Evolutionary conservation across 2,888 invertebrate species (phyloP).

Genomic region (Metacarcinus magister): DNA sequence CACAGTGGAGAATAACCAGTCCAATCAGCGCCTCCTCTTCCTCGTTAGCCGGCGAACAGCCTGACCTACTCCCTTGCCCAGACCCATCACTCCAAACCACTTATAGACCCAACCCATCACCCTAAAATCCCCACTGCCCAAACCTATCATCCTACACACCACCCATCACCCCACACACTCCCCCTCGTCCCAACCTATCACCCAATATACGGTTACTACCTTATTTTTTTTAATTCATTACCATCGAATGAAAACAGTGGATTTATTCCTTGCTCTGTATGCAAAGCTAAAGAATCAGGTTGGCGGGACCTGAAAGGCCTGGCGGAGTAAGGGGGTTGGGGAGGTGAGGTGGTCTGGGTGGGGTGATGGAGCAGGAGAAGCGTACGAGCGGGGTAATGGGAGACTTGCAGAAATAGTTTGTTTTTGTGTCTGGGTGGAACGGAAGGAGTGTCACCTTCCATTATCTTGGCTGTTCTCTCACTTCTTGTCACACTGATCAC

Average conservation of each 20-base stretch:
- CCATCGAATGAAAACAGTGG: not conserved
- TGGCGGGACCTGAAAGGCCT: not conserved
- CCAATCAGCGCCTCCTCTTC: not conserved
- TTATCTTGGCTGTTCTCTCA: not conserved
- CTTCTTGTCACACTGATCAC: not conserved
- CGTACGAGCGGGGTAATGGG: not conserved
- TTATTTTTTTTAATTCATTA: not conserved
- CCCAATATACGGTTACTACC: not conserved
- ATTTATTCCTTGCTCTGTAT: not conserved
- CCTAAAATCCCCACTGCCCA: not conserved
- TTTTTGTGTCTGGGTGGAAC: not conserved
- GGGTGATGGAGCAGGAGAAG: not conserved
- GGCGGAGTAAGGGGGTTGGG: not conserved
- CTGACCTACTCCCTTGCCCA: not conserved
- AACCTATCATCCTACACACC: not conserved
- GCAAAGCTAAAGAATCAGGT: not conserved
- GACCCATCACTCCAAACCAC: not conserved
- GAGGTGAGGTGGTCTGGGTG: not conserved
- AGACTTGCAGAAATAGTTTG: conserved; percentile 22
- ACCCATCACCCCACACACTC: not conserved
- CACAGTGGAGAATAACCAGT: not conserved
- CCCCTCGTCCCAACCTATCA: not conserved
- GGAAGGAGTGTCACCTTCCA: not conserved
- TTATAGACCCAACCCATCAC: not conserved
- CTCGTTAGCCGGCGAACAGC: not conserved